phyloP scores from a whole-genome alignment of 53 echinoderm and acorn worm species.

The Holothuria leucospilota region DNA sequence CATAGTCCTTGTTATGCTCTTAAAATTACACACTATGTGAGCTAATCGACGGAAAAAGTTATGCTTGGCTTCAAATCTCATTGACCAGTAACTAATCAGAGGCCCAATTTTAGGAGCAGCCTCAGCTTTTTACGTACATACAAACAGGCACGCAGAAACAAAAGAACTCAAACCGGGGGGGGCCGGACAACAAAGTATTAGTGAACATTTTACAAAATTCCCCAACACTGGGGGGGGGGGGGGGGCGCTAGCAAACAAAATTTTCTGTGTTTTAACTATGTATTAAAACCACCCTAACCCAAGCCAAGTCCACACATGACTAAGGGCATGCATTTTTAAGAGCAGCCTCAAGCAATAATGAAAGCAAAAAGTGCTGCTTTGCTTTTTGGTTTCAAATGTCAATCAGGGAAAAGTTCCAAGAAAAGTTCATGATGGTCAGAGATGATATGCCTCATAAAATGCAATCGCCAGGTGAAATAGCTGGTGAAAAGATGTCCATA shows the following conservation, averaged over 20 bases:
- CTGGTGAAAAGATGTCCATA: conserved; percentile 55
- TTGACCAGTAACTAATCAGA: conserved; percentile 56
- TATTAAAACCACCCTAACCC: too few relatives aligned
- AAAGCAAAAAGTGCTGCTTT: conserved; percentile 64
- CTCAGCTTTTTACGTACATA: too few relatives aligned
- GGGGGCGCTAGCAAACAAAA: too few relatives aligned
- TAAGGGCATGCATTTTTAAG: too few relatives aligned
- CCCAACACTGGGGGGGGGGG: too few relatives aligned
- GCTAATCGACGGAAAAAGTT: conserved; percentile 63
- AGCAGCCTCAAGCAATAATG: too few relatives aligned
- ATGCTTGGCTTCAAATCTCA: conserved; percentile 77
- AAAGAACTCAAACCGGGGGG: too few relatives aligned
- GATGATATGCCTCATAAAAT: conserved; percentile 49
- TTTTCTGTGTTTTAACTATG: too few relatives aligned
- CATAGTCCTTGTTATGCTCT: conserved; percentile 57
- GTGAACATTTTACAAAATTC: too few relatives aligned
- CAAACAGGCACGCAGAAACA: too few relatives aligned
- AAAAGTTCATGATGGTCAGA: conserved; percentile 60
- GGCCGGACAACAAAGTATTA: too few relatives aligned
- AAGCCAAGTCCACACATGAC: too few relatives aligned
- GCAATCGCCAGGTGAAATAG: conserved; percentile 56
- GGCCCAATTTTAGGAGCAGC: conserved; percentile 62
- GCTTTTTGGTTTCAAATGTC: conserved; percentile 55
- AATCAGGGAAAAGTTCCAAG: conserved; percentile 20
- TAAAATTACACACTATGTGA: conserved; percentile 52